Percentiles rank a stretch among this genome's conserved stretches.
Conservation (phyloP, 1,140 invertebrate genomes). For the Saccostrea cuccullata region DNA sequence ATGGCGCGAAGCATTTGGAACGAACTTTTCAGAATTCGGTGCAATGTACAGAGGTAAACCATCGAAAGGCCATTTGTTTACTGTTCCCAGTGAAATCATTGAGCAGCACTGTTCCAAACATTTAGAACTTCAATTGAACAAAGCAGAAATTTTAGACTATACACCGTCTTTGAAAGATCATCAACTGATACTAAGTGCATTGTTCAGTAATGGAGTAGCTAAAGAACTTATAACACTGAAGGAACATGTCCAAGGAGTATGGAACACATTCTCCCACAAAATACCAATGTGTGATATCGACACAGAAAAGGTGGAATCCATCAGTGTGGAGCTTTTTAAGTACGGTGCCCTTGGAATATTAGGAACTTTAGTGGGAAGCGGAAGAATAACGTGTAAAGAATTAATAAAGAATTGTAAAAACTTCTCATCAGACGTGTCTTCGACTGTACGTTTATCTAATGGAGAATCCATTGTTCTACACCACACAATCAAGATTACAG, state of each 20-base stretch:
- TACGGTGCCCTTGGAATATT: constrained; percentile 29
- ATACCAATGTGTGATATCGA: constrained; percentile 42
- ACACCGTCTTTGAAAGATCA: constrained; percentile 39
- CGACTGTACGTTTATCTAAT: constrained; percentile 29
- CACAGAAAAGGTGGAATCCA: constrained; percentile 25
- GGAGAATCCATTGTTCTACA: constrained; percentile 23
- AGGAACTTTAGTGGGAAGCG: background rate
- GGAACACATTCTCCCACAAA: constrained; percentile 24
- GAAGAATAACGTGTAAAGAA: background rate
- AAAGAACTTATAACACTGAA: constrained; percentile 49
- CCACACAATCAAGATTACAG: constrained; percentile 1
- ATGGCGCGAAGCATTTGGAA: constrained; percentile 65
- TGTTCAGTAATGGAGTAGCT: constrained; percentile 41
- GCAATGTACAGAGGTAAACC: constrained; percentile 73
- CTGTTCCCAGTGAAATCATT: background rate
- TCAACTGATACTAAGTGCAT: constrained; percentile 44
- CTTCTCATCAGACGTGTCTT: background rate
- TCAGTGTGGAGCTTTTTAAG: constrained; percentile 36
- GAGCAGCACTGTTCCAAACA: constrained; percentile 41
- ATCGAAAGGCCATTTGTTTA: constrained; percentile 39
- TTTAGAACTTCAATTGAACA: constrained; percentile 43
- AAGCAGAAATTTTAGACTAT: constrained; percentile 20
- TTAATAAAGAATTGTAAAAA: constrained; percentile 8
- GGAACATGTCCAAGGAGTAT: constrained; percentile 37
- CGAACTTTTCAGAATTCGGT: constrained; percentile 65